Evolutionary conservation across 2,888 invertebrate species (phyloP), one percentile per base, ranked within the genome.

Genomic region (Asteroscopus sphinx): DNA sequence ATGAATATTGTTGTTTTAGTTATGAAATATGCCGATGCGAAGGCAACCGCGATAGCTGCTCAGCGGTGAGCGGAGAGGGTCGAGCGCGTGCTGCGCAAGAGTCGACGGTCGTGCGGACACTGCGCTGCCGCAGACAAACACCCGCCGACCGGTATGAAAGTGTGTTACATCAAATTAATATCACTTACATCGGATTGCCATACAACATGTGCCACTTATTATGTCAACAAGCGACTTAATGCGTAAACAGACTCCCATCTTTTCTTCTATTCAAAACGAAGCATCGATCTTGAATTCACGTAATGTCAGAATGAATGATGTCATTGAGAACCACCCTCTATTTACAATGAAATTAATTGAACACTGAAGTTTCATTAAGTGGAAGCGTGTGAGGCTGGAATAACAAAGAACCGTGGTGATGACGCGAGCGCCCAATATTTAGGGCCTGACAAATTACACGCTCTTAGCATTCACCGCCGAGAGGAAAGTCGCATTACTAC

Each of bases 111-210:
- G 82, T 80, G 76, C 82, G 78, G 78, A 73, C 84, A 90, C 89
- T 90, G 89, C 80, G 84, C 76, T 56, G 66, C 64, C 67, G 57
- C 62, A 59, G 58, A 67, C 70, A 57, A 66, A 73, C 76, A 74
- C 70, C 75, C 64, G 73, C 68, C 60, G 67, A 82, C 88, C 86
- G 82, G 81, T 85, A 87, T 85, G 91, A 92, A 92, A 92, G 91
- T 91, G 81, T 85, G 84, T 83, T 85, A 83, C 83, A 82, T 83
- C 87, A 84, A 87, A 88, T 89, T 90, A 90, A 90, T 89, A 88
- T 89, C 89, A 90, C 88, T 90, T 89, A 88, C 87, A 81, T 80
- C 82, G 80, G 80, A 81, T 82, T 81, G 83, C 84, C 82, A 83
- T 85, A n/a, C n/a, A 89, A 85, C 86, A 86, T 86, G 86, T 87